Evolutionary conservation across 2,888 invertebrate species (phyloP), one percentile per base, ranked within the genome.

Genomic region (Galerucella pusilla): DNA sequence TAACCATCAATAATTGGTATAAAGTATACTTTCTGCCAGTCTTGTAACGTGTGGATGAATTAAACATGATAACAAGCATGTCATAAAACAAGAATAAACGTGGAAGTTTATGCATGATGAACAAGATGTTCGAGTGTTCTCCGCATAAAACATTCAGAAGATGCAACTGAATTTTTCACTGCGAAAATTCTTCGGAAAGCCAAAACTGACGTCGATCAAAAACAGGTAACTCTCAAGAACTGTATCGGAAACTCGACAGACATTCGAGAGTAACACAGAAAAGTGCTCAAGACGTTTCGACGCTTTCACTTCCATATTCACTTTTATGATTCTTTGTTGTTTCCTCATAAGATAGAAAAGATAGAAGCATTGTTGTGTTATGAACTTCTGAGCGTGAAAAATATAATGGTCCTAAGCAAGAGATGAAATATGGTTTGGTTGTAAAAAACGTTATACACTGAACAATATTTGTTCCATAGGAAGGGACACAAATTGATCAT

Each of bases 341-440:
- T 63, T 35, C 60, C 68, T 49, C 59, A 45, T 49, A 6, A 35
- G 28, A 12, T 10, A 20, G 3, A 57, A 46, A 9, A 59, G 68
- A 59, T 77, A 72, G 76, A 75, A 78, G 76, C 76, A 59, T 78
- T 78, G 66, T 68, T 71, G 75, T 75, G 76, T 76, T 66, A 66
- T 11, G 42, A 61, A 69, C 7, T 59, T 67, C 14, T 7, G 45
- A 6, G 2, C 16, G 3, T 9, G 20, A n/a, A 2, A 16, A 20
- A 57, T 20, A 16, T 9, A 10, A 20, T 7, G 9, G 5, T 57
- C 9, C 10, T 2, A 52, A 16, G n/a, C 2, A 52, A 14, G 14
- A 4, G 14, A 49, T 49, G 6, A 12, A 49, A 49, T 14, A 12
- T 7, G 35, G 35, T 42, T 7, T 42, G 35, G 7, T 42, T 42